A percentile compares a stretch with the other conserved stretches of the same genome.
phyloP scores from a whole-genome alignment of 2,797 vertebrate species.

The Pygocentrus nattereri region DNA sequence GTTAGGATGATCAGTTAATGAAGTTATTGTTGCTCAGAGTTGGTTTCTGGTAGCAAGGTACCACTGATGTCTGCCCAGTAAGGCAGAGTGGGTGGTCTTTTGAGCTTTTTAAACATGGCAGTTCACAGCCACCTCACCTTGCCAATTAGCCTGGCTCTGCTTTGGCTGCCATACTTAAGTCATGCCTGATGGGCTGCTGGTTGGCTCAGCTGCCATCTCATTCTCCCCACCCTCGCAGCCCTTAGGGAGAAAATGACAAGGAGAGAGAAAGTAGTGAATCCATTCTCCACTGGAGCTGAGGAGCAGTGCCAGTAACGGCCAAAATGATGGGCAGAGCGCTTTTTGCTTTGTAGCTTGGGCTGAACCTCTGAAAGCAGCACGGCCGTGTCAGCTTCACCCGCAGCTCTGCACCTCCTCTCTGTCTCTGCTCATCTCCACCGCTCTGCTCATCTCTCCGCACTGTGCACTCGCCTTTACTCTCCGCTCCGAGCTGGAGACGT shows the following conservation, averaged over 20 bases:
- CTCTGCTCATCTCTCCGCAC: slow-evolving; percentile 3
- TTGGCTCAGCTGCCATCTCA: slow-evolving; percentile 23
- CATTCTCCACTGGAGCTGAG: slow-evolving; percentile 2
- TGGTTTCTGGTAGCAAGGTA: not conserved
- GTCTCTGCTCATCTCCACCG: slow-evolving; percentile 16
- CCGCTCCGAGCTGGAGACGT: not conserved
- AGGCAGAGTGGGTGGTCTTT: not conserved
- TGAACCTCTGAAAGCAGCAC: slow-evolving; percentile 1
- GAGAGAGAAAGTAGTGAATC: slow-evolving; percentile 10
- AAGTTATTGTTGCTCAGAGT: not conserved
- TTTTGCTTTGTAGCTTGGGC: slow-evolving; percentile 14
- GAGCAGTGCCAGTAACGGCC: slow-evolving; percentile 3
- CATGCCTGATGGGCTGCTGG: slow-evolving; percentile 9
- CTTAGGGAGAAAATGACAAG: slow-evolving; percentile 23
- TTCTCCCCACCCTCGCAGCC: slow-evolving; percentile 7
- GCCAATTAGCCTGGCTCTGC: slow-evolving; percentile 22
- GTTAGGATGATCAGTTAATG: not conserved
- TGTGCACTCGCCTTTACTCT: slow-evolving; percentile 8
- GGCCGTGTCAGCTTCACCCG: slow-evolving; percentile 31
- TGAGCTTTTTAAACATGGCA: not conserved
- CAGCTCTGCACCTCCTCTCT: slow-evolving; percentile 13
- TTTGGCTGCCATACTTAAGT: slow-evolving; percentile 7
- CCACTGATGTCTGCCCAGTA: not conserved
- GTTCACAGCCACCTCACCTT: slow-evolving; percentile 3
- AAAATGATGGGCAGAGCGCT: slow-evolving; percentile 18